phyloP scores from a whole-genome alignment of 1,140 invertebrate species.

The Leptonema lineaticorne region DNA sequence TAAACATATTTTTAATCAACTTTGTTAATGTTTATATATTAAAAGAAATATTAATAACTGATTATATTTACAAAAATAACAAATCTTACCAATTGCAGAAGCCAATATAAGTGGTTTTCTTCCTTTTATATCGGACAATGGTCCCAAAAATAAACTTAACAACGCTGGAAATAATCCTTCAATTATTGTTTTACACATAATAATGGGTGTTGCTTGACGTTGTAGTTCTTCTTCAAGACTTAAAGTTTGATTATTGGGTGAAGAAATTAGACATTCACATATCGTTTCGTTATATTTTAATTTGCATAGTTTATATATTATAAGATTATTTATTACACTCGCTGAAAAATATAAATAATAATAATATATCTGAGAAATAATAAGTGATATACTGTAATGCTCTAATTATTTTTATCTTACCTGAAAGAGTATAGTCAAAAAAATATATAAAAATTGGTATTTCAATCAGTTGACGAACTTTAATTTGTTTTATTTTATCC shows the following conservation, averaged over 20 bases:
- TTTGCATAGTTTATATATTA: conserved; percentile 58
- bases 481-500: background rate
- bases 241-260: conserved; percentile 54
- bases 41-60: no score
- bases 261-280: conserved; percentile 56
- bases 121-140: conserved; percentile 73
- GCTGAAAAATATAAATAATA: conserved; percentile 47
- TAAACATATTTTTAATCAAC: no score
- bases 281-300: conserved; percentile 52
- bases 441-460: background rate
- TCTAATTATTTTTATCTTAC: no score
- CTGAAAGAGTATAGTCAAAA: background rate
- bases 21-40: no score
- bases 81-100: conserved; percentile 54
- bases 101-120: conserved; percentile 66
- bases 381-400: background rate
- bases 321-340: conserved; percentile 56
- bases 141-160: conserved; percentile 66
- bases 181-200: conserved; percentile 60
- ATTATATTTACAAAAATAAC: no score
- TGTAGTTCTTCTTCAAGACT: conserved; percentile 63
- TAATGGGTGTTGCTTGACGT: conserved; percentile 60
- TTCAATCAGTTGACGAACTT: background rate
- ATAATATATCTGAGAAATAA: background rate
- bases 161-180: conserved; percentile 64